Conservation (phyloP, 1,140 invertebrate species). For the Theocolax elegans region DNA sequence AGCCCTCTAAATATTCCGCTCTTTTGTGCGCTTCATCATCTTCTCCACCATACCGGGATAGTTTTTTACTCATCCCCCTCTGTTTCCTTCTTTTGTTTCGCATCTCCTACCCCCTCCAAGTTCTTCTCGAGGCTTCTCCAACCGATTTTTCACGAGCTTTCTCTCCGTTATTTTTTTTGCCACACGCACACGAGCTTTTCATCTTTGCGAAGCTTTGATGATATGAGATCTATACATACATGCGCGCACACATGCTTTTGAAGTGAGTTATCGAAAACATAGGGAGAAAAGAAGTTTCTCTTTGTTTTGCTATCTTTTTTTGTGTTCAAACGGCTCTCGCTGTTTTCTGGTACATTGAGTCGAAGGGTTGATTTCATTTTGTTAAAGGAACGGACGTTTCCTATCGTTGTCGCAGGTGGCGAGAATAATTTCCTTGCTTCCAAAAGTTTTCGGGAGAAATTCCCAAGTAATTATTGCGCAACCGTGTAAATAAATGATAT, state of each 20-base stretch:
- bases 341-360: background rate
- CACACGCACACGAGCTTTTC: background rate
- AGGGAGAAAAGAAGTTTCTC: background rate
- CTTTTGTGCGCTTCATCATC: slow-evolving; percentile 30
- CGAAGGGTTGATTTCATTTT: too few species aligned
- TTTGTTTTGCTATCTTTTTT: background rate
- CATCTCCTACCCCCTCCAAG: background rate
- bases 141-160: slow-evolving; percentile 20
- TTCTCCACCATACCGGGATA: slow-evolving; percentile 16
- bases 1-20: slow-evolving; percentile 31
- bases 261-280: slow-evolving; percentile 12
- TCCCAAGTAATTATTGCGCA: too few species aligned
- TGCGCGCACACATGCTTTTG: background rate
- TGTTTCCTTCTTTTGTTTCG: background rate
- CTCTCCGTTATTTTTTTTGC: background rate
- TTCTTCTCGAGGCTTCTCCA: slow-evolving; percentile 5
- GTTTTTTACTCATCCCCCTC: background rate
- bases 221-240: background rate
- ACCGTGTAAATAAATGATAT: too few species aligned
- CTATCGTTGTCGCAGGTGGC: too few species aligned
- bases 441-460: too few species aligned
- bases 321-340: too few species aligned
- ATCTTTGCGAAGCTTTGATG: slow-evolving; percentile 7
- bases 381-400: too few species aligned
- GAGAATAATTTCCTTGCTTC: too few species aligned